Conservation (phyloP, 1,140 invertebrate species). For the Zaprionus ghesquierei region DNA sequence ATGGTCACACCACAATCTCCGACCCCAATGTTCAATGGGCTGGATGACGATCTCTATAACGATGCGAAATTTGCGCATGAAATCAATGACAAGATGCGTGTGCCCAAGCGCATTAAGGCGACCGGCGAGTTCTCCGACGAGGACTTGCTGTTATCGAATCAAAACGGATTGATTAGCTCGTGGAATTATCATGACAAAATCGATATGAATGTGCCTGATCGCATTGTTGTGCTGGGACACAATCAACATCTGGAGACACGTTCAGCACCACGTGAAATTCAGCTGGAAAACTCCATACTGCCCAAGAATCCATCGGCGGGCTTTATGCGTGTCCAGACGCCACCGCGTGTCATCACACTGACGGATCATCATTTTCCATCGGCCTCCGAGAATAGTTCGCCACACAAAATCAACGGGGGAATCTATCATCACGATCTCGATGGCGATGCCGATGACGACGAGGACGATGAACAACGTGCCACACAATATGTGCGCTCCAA, state of each 20-base stretch:
- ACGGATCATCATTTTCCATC: constrained; percentile 91
- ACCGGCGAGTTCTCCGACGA: constrained; percentile 86
- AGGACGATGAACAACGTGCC: constrained; percentile 54
- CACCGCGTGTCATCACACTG: constrained; percentile 91
- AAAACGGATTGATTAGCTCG: constrained; percentile 84
- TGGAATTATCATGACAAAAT: constrained; percentile 90
- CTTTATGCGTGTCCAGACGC: constrained; percentile 90
- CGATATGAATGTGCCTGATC: constrained; percentile 95
- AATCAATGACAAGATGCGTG: constrained; percentile 90
- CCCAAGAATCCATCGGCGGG: constrained; percentile 87
- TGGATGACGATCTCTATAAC: constrained; percentile 86
- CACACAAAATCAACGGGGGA: constrained; percentile 53
- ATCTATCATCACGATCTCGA: constrained; percentile 51
- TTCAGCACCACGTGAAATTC: constrained; percentile 91
- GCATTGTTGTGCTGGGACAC: constrained; percentile 93
- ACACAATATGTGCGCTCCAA: constrained; percentile 75
- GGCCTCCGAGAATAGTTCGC: constrained; percentile 85
- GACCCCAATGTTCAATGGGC: constrained; percentile 84
- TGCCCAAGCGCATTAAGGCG: constrained; percentile 90
- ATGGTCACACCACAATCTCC: constrained; percentile 86
- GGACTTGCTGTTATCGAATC: constrained; percentile 84
- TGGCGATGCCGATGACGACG: constrained; percentile 47
- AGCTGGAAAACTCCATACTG: constrained; percentile 91
- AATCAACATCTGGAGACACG: constrained; percentile 92
- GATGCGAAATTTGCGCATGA: constrained; percentile 89